Base-by-base conservation (phyloP, 2,888 invertebrate genomes). In the Nineta flava region DNA sequence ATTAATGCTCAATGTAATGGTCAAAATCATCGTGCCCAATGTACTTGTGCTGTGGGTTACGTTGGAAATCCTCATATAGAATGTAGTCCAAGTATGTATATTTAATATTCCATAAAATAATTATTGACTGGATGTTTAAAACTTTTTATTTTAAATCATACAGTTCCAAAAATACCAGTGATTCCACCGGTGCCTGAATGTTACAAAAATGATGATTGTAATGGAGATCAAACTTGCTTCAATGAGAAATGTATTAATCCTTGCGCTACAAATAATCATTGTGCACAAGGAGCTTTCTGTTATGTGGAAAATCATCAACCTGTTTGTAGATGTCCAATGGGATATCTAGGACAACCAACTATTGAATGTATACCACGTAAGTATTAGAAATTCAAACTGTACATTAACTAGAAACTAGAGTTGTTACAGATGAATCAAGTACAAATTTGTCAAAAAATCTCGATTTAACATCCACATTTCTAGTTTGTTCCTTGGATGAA, bases 1-100 rank as follows among this genome's bases (percentile, higher is more conserved):
- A 72, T 83, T 46, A 90, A 90, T 60, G 87, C 92, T 2, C 74
- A 84, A 53, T 92, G 91, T 61, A 78, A 75, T 60, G 81, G 88
- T 1, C 62, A 73, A 17, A 79, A 81, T 56, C 91, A 92, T 61
- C 77, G 78, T 55, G 83, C 85, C 1, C 73, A 81, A 45, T 92
- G 92, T 61, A 73, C 75, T 12, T 92, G 92, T 62, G 80, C 88
- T 13, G 70, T 76, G 10, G 87, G 81, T 17, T 88, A 84, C 61
- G 74, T 71, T 35, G 88, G 88, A 58, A 87, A 87, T 63, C 79
- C 88, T 9, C 79, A 83, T 62, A 67, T 81, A 46, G 87, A 88
- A 67, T 90, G 90, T 60, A 75, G 75, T 48, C 73, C 63, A 17
- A 31, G 48, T 48, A 43, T 5, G 43, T 48, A 31, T 15, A 6